Percentiles rank a stretch among this genome's conserved stretches.
Conservation (phyloP, 2,888 invertebrate species). For the Tanytarsus gracilentus region DNA sequence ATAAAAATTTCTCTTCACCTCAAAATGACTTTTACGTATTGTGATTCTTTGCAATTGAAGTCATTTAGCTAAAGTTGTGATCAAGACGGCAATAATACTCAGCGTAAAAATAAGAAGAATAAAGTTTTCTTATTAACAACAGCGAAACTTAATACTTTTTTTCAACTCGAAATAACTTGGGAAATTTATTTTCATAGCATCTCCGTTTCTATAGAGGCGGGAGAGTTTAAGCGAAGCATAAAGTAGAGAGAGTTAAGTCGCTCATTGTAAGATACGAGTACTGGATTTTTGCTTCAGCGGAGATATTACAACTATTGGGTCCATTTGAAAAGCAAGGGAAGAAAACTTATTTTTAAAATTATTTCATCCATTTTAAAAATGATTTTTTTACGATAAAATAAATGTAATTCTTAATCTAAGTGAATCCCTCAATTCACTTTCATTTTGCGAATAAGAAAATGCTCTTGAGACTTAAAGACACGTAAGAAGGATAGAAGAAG, state of each 20-base stretch:
- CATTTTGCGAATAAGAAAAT: too few species aligned
- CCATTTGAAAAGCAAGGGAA: constrained; percentile 1
- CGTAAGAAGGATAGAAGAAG: not conserved
- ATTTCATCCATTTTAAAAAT: too few species aligned
- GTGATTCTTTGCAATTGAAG: too few species aligned
- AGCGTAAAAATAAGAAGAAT: not conserved
- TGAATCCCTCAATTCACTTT: too few species aligned
- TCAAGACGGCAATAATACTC: not conserved
- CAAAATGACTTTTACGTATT: constrained; percentile 2
- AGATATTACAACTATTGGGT: constrained; percentile 10
- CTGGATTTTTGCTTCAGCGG: too few species aligned
- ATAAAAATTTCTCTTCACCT: constrained; percentile 4
- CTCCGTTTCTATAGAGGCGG: too few species aligned
- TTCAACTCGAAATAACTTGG: not conserved
- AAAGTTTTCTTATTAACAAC: constrained; percentile 28
- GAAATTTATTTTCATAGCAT: not conserved
- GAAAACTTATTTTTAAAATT: too few species aligned
- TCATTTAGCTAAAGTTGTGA: not conserved
- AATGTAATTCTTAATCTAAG: too few species aligned
- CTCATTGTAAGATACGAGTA: too few species aligned
- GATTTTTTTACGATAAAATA: too few species aligned
- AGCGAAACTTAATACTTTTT: constrained; percentile 20
- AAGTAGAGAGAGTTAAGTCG: too few species aligned
- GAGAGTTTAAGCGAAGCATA: too few species aligned
- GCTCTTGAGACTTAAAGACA: constrained; percentile 4